Conservation (phyloP, 2,797 vertebrate genomes). For the Microcaecilia unicolor region DNA sequence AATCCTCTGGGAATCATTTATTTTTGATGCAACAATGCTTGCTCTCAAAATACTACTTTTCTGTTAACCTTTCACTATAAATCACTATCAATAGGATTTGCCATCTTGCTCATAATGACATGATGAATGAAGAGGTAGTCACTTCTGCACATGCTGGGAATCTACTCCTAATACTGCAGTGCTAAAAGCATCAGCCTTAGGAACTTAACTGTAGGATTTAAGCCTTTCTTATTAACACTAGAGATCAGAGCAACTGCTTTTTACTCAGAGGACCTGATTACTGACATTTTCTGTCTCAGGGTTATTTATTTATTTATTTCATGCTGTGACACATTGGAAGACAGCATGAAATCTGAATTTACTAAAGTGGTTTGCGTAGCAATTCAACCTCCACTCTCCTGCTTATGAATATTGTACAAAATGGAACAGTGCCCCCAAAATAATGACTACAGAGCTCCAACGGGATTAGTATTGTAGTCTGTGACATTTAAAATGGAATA, state of each 20-base stretch:
- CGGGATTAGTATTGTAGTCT: no score
- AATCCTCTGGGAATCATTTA: no score
- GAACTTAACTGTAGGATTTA: slow-evolving; percentile 1
- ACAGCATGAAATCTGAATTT: slow-evolving; percentile 4
- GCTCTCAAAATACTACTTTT: neutral
- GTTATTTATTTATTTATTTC: no score
- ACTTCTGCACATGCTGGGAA: slow-evolving; percentile 4
- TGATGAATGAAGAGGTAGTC: slow-evolving; percentile 11
- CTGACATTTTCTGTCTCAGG: slow-evolving; percentile 1
- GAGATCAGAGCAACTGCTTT: slow-evolving; percentile 4
- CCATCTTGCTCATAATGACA: slow-evolving; percentile 12
- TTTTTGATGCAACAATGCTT: no score
- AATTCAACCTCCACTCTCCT: neutral
- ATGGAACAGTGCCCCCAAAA: no score
- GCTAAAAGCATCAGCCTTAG: slow-evolving; percentile 4
- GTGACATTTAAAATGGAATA: no score
- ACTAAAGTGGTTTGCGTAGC: neutral
- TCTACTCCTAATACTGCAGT: slow-evolving; percentile 6
- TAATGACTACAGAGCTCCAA: no score
- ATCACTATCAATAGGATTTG: slow-evolving; percentile 15
- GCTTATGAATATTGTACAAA: no score
- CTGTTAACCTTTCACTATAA: slow-evolving; percentile 14
- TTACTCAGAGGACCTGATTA: neutral
- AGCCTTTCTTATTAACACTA: slow-evolving; percentile 6
- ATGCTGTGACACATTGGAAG: neutral